phyloP scores from a whole-genome alignment of 2,797 vertebrate genomes.

The Clarias platycephalus region DNA sequence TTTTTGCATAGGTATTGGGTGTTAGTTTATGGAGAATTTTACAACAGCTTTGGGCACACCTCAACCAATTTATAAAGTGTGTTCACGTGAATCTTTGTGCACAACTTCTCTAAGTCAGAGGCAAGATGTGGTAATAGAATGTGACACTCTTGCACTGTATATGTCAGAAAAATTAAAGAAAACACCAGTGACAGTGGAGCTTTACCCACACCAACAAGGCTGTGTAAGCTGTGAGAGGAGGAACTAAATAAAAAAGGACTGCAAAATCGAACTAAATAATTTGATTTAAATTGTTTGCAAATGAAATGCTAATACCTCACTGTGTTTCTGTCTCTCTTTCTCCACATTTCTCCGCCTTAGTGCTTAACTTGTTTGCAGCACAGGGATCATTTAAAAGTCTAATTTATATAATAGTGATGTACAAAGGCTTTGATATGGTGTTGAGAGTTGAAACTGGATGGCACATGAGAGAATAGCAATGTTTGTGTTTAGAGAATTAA shows the following conservation, averaged over 20 bases:
- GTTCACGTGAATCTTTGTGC: neutral
- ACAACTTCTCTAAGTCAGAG: constrained; percentile 5
- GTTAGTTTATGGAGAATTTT: too few relatives aligned
- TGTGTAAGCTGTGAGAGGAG: constrained; percentile 43
- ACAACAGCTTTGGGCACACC: too few relatives aligned
- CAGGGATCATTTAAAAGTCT: constrained; percentile 63
- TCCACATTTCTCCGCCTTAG: constrained; percentile 33
- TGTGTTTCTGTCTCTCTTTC: constrained; percentile 25
- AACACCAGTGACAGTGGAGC: constrained; percentile 45
- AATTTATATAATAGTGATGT: constrained; percentile 60
- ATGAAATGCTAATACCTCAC: constrained; percentile 59
- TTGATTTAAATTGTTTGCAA: constrained; percentile 61
- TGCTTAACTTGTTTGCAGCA: constrained; percentile 51
- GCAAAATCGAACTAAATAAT: constrained; percentile 56
- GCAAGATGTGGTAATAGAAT: constrained; percentile 38
- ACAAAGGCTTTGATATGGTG: constrained; percentile 54
- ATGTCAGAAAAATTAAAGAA: constrained; percentile 50
- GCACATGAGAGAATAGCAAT: constrained; percentile 47
- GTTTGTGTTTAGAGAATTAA: constrained; percentile 47
- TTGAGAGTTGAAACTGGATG: constrained; percentile 49
- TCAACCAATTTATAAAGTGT: neutral
- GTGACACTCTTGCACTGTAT: constrained; percentile 41
- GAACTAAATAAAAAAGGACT: constrained; percentile 56
- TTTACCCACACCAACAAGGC: neutral
- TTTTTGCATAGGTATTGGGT: too few relatives aligned